These are phyloP conservation scores for Procapra przewalskii DNA, from an alignment of 2,113 vertebrate species.

Conservation along the genomic window DNA sequence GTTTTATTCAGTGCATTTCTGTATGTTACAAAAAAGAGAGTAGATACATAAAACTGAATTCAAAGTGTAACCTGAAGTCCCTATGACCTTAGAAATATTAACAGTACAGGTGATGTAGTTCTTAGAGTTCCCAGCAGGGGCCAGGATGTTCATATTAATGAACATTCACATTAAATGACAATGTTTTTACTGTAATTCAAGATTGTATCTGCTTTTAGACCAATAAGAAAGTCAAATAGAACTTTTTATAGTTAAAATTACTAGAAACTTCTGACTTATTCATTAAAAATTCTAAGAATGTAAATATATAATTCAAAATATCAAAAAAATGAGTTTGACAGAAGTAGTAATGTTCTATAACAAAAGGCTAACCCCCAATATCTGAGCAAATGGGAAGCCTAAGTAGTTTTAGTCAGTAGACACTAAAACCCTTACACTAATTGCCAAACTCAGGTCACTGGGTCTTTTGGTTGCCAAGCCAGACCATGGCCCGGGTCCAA, in stretches of 20 bases:
- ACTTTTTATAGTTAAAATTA: not conserved
- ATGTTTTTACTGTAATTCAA: constrained; percentile 7
- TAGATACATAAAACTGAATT: not conserved
- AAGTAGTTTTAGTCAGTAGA: not conserved
- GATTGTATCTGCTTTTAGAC: not conserved
- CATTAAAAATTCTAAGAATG: constrained; percentile 23
- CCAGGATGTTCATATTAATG: constrained; percentile 60
- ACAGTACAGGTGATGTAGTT: constrained; percentile 40
- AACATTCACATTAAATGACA: constrained; percentile 22
- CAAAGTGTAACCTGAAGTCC: not conserved
- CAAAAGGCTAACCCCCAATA: not conserved
- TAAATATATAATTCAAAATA: constrained; percentile 9
- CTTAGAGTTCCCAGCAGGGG: constrained; percentile 65
- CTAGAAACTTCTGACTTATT: not conserved
- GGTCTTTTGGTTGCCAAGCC: constrained; percentile 11
- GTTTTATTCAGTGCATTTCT: not conserved
- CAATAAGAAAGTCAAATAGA: not conserved
- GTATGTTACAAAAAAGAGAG: not conserved
- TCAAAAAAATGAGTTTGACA: not conserved
- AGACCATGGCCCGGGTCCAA: not conserved
- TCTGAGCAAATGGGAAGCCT: not conserved
- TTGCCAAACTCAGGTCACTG: not conserved
- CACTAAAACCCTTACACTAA: not conserved
- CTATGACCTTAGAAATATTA: not conserved
- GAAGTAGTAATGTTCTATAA: not conserved